phyloP scores from a whole-genome alignment of 1,140 invertebrate species.

The Battus philenor region DNA sequence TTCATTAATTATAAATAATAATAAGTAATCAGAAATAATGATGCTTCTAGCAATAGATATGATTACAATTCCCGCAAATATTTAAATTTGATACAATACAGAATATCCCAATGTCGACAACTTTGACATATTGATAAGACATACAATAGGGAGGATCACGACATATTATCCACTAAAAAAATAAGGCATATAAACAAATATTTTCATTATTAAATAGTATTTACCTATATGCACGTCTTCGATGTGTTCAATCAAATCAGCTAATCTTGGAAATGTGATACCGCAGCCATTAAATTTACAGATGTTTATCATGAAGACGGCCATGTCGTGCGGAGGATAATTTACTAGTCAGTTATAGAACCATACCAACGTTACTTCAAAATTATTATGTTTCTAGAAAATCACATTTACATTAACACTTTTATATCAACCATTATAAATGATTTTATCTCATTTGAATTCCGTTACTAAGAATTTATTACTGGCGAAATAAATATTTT shows the following conservation, averaged over 20 bases:
- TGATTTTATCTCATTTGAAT: neutral
- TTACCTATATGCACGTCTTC: constrained; percentile 91
- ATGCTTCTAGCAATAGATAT: neutral
- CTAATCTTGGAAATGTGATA: constrained; percentile 86
- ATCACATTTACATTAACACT: neutral
- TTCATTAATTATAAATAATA: too few species aligned
- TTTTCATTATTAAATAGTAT: constrained; percentile 43
- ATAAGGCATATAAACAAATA: constrained; percentile 25
- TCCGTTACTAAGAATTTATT: too few species aligned
- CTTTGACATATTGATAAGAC: constrained; percentile 62
- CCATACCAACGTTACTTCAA: constrained; percentile 26
- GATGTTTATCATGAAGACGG: constrained; percentile 90
- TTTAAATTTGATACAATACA: constrained; percentile 29
- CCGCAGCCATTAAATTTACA: constrained; percentile 92
- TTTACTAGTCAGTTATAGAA: constrained; percentile 53
- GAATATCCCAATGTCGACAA: constrained; percentile 59
- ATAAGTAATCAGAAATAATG: too few species aligned
- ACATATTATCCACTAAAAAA: constrained; percentile 40
- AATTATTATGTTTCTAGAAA: constrained; percentile 4
- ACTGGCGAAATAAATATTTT: neutral
- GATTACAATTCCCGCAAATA: constrained; percentile 34
- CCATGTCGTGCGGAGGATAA: constrained; percentile 79
- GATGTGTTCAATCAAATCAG: constrained; percentile 89
- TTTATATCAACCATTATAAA: neutral
- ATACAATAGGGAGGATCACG: constrained; percentile 46